These are phyloP conservation scores for Acropora yongei DNA, from an alignment of 64 coral and sea anemone genomes.

Conservation along the genomic window DNA sequence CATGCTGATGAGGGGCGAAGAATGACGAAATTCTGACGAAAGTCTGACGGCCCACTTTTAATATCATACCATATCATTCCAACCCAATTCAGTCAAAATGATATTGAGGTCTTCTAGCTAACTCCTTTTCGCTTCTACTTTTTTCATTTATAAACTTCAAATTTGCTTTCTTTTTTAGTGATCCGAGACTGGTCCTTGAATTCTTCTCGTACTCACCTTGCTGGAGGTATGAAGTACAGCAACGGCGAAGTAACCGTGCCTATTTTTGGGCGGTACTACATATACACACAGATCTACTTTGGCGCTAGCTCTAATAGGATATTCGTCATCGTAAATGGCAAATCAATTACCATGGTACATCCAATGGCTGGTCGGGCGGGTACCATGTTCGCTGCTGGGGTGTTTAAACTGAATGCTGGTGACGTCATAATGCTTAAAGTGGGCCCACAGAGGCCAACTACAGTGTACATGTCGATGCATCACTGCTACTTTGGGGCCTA, in stretches of 20 bases:
- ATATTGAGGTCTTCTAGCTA: too few species aligned
- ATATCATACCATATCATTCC: too few species aligned
- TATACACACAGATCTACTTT: not conserved
- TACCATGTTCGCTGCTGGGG: not conserved
- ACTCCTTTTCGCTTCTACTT: too few species aligned
- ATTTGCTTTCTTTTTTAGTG: not conserved
- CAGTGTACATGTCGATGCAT: not conserved
- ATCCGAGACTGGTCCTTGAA: not conserved
- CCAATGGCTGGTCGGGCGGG: too few species aligned
- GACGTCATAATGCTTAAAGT: too few species aligned
- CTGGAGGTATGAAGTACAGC: not conserved
- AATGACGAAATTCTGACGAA: too few species aligned
- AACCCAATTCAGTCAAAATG: too few species aligned
- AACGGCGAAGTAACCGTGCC: not conserved
- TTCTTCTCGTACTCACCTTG: conserved; percentile 2
- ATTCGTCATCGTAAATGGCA: not conserved
- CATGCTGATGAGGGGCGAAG: too few species aligned
- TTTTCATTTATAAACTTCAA: too few species aligned
- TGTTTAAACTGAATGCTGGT: too few species aligned
- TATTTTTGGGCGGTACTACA: not conserved
- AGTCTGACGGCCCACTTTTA: too few species aligned
- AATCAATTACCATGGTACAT: not conserved
- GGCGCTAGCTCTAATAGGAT: not conserved
- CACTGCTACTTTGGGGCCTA: conserved; percentile 32
- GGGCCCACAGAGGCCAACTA: not conserved